A percentile compares a stretch with the other conserved stretches of the same genome.
phyloP scores from a whole-genome alignment of 2,888 invertebrate species.

The Maniola hyperantus region DNA sequence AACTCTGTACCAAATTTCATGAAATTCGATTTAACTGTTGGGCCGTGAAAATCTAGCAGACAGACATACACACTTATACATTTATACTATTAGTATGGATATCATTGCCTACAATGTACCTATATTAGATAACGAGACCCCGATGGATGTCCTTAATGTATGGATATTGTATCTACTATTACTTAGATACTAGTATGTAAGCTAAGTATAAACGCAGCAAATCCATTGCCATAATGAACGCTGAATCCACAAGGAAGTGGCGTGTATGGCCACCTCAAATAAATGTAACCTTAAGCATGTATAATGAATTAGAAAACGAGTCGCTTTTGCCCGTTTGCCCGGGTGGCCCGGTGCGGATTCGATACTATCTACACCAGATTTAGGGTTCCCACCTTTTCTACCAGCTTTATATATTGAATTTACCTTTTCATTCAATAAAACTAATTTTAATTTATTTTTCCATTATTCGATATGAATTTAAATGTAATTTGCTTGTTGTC shows the following conservation, averaged over 20 bases:
- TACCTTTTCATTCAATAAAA: not conserved
- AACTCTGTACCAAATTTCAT: no score
- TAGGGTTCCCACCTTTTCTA: constrained; percentile 22
- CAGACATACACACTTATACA: no score
- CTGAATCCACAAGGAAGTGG: constrained; percentile 29
- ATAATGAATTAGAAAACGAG: constrained; percentile 69
- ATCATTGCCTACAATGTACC: no score
- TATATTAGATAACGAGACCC: no score
- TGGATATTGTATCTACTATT: no score
- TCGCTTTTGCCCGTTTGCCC: constrained; percentile 49
- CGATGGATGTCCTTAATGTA: no score
- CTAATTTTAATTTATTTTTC: not conserved
- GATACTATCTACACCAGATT: constrained; percentile 59
- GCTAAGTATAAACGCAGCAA: not conserved
- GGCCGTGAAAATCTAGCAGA: no score
- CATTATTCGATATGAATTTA: no score
- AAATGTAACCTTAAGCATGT: constrained; percentile 62
- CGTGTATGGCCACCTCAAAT: constrained; percentile 40
- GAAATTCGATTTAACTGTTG: no score
- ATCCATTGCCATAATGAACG: constrained; percentile 25
- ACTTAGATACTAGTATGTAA: not conserved
- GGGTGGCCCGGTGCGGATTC: constrained; percentile 73
- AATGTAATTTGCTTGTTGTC: no score
- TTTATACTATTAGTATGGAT: no score
- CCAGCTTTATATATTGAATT: not conserved